These are phyloP conservation scores for Eilema sororculum DNA, from an alignment of 2,888 invertebrate genomes.

Conservation along the genomic window DNA sequence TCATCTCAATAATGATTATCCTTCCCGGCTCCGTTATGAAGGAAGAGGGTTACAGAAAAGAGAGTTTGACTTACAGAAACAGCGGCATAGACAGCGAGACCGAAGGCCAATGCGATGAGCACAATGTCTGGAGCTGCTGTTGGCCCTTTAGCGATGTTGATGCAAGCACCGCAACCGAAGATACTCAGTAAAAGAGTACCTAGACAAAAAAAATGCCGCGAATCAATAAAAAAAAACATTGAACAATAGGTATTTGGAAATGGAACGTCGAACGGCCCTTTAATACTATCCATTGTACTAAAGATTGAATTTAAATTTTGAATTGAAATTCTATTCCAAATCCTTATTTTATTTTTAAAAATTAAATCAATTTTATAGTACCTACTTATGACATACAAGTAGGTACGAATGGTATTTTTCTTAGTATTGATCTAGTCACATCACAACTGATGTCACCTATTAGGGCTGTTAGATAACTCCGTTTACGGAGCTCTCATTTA, in stretches of 20 bases:
- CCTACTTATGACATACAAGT: slow-evolving; percentile 25
- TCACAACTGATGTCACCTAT: slow-evolving; percentile 53
- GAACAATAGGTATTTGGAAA: not conserved
- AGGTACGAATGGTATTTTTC: slow-evolving; percentile 23
- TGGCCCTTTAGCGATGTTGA: slow-evolving; percentile 84
- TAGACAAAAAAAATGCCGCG: slow-evolving; percentile 45
- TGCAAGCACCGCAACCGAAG: slow-evolving; percentile 94
- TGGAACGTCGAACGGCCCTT: not conserved
- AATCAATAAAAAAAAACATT: not conserved
- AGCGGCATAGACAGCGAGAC: slow-evolving; percentile 93
- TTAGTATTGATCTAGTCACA: slow-evolving; percentile 26
- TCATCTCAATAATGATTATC: too few relatives aligned
- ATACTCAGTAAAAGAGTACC: slow-evolving; percentile 95
- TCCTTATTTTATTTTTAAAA: too few relatives aligned
- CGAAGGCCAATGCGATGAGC: slow-evolving; percentile 94
- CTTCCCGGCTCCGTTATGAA: too few relatives aligned
- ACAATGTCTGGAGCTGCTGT: slow-evolving; percentile 84
- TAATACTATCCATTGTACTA: too few relatives aligned
- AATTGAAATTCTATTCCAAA: too few relatives aligned
- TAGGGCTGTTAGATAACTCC: slow-evolving; percentile 49
- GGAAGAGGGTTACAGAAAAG: not conserved
- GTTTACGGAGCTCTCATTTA: slow-evolving; percentile 37
- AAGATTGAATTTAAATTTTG: too few relatives aligned
- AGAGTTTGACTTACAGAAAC: slow-evolving; percentile 89
- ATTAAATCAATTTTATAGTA: slow-evolving; percentile 21